Conservation (phyloP, 2,797 vertebrate species). For the Macropus fuliginosus region DNA sequence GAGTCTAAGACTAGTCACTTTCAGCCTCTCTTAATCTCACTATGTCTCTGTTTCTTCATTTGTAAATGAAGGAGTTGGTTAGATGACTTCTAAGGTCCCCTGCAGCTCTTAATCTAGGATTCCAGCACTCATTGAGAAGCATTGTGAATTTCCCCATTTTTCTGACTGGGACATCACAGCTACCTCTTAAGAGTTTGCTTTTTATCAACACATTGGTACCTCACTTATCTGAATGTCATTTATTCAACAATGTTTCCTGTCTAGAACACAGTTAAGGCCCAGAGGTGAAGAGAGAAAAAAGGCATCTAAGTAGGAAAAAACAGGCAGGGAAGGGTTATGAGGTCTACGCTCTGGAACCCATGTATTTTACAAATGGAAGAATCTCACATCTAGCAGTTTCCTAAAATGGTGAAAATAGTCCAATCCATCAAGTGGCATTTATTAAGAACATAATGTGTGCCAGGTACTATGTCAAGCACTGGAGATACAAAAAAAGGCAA, state of each 20-base stretch:
- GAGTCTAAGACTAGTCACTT: neutral
- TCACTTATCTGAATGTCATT: neutral
- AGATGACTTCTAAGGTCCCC: neutral
- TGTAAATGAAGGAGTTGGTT: neutral
- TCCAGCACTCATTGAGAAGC: neutral
- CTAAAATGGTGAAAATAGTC: neutral
- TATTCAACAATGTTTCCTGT: neutral
- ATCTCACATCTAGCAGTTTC: neutral
- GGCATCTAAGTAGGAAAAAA: neutral
- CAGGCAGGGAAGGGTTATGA: neutral
- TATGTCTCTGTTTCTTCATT: neutral
- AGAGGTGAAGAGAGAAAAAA: neutral
- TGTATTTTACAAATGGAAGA: neutral
- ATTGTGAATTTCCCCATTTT: neutral
- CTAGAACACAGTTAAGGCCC: neutral
- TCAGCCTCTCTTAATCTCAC: neutral
- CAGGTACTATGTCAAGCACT: neutral
- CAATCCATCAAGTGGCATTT: neutral
- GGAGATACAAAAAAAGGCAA: neutral
- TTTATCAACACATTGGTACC: neutral
- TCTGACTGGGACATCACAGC: neutral
- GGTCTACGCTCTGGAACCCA: neutral
- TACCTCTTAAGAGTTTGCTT: neutral
- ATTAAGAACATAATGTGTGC: neutral
- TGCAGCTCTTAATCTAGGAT: neutral